Base-by-base conservation (phyloP, 2,888 invertebrate species). In the Chymomyza fuscimana region DNA sequence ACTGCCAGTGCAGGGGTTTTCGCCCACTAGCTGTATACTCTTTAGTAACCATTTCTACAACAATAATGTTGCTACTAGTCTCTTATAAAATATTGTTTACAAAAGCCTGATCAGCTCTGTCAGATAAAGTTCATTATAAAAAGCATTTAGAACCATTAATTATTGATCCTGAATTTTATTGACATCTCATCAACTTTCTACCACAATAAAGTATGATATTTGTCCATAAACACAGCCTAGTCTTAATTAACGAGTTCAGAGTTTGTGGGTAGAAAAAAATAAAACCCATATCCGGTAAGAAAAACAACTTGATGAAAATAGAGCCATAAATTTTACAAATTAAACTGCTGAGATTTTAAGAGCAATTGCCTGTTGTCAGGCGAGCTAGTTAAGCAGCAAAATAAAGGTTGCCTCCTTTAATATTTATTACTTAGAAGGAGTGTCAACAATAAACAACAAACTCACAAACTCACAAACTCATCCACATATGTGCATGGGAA, bases 401-500 rank as follows among this genome's bases (percentile, higher is more conserved):
- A 54, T 19, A 54, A 54, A 54, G 16, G 71, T 74, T 69, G 73
- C 76, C 75, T 77, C 70, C 72, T 83, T 80, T 86, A 83, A 83
- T 83, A 83, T 83, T 83, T 80, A 83, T 83, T 86, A 77, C 85
- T 78, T 83, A 78, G 77, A 78, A 71, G 79, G 70, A 74, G 69
- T 79, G 78, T 77, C 72, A 67, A 62, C 68, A 64, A 56, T 36
- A 54, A 54, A 63, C 68, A 64, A 56, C 36, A 16, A 54, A 54
- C 52, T 19, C 16, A 19, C n/a, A n/a, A 2, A 16, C 59, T 52
- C 36, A 60, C 71, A 63, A 15, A 51, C 10, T 6, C 52, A 52
- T 29, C 32, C 19, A 54, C 54, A 10, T n/a, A 22, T 54, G 32
- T 5, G 7, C 32, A 5, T 32, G 32, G 32, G 32, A 0, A 32